Conservation (phyloP, 1,140 invertebrate species). For the Lepidotrigona ventralis region DNA sequence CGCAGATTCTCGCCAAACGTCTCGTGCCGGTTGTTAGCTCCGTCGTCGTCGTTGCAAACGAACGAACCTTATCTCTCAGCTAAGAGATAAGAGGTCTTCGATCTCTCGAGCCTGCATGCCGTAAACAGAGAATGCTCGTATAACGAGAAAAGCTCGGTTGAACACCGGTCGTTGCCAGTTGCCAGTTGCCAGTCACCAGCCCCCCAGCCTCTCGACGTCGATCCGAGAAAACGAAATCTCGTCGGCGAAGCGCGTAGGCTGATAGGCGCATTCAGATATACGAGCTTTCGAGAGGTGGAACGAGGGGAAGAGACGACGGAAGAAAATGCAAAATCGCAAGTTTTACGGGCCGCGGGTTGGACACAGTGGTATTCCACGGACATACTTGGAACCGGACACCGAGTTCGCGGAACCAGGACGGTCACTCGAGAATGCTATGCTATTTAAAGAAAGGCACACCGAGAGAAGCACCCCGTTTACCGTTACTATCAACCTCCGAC, state of each 20-base stretch:
- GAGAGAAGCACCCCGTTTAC: conserved; percentile 46
- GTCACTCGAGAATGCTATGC: conserved; percentile 61
- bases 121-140: conserved; percentile 31
- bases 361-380: conserved; percentile 44
- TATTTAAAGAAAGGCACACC: conserved; percentile 64
- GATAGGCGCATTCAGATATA: conserved; percentile 31
- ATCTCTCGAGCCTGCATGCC: conserved; percentile 38
- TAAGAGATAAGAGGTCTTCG: conserved; percentile 53
- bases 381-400: conserved; percentile 66
- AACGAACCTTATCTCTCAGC: conserved; percentile 20
- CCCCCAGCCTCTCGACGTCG: conserved; percentile 1
- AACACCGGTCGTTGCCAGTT: conserved; percentile 13
- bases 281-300: background rate
- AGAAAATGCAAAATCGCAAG: conserved; percentile 52
- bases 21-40: background rate
- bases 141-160: conserved; percentile 31
- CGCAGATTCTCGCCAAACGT: conserved; percentile 18
- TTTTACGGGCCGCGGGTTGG: conserved; percentile 29
- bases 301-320: background rate
- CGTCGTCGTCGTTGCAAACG: background rate
- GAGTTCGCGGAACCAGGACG: conserved; percentile 62
- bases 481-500: conserved; percentile 59
- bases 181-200: background rate
- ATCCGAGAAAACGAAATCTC: conserved; percentile 29
- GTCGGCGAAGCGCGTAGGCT: conserved; percentile 44